A percentile compares a stretch with the other conserved stretches of the same genome.
Evolutionary conservation across 92 coral and sea anemone genomes (phyloP).

Genomic region (Paramuricea clavata): DNA sequence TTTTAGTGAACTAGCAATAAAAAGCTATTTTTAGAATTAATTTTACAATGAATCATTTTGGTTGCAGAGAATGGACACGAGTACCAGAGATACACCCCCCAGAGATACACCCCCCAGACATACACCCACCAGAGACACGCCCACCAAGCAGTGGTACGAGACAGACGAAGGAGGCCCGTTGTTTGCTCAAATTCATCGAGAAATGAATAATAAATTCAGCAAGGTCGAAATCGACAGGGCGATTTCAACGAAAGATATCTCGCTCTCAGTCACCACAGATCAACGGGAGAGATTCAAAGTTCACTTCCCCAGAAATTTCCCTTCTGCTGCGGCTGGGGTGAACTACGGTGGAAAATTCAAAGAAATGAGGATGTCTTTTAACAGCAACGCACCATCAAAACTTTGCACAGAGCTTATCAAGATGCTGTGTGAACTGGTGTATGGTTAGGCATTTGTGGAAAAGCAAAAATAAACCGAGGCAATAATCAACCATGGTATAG

Average conservation of each 20-base stretch:
- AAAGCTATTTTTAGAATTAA: too few relatives aligned
- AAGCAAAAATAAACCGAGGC: not conserved
- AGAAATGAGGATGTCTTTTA: not conserved
- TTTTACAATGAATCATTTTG: too few relatives aligned
- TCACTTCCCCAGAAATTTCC: conserved; percentile 1
- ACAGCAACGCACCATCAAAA: not conserved
- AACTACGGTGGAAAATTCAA: not conserved
- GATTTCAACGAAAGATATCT: not conserved
- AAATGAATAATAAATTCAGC: not conserved
- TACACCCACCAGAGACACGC: not conserved
- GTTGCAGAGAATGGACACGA: not conserved
- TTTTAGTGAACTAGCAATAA: too few relatives aligned
- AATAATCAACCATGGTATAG: too few relatives aligned
- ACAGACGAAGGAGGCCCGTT: not conserved
- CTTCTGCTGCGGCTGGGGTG: not conserved
- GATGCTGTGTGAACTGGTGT: not conserved
- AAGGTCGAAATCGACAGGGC: not conserved
- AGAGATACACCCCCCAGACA: not conserved
- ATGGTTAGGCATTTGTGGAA: too few relatives aligned
- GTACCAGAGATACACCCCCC: not conserved
- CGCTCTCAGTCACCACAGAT: not conserved
- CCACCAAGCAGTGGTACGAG: not conserved
- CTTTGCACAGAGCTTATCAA: not conserved
- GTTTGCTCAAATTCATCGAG: not conserved
- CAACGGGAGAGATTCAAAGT: not conserved